Conservation (phyloP, 2,797 vertebrate genomes). For the Eremophila alpestris region DNA sequence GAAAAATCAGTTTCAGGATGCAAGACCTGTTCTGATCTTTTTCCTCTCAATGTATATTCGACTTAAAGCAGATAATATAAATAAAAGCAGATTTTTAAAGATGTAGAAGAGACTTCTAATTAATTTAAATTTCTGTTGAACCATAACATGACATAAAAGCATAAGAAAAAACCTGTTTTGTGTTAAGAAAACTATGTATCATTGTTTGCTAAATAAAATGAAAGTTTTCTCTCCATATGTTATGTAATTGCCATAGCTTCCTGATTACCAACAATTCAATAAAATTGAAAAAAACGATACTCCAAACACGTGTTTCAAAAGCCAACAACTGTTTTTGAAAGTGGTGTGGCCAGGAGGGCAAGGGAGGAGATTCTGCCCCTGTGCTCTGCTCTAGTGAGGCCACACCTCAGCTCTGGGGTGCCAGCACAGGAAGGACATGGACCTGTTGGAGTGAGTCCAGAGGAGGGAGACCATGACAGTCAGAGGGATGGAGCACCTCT, state of each 20-base stretch:
- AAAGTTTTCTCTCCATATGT: not conserved
- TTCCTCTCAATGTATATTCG: not conserved
- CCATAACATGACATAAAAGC: not conserved
- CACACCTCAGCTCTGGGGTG: not conserved
- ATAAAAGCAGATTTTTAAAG: not conserved
- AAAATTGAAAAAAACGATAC: not conserved
- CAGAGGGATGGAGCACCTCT: not conserved
- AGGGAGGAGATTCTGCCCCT: not conserved
- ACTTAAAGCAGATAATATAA: not conserved
- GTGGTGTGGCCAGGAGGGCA: fast-evolving
- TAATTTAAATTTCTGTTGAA: not conserved
- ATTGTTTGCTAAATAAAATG: not conserved
- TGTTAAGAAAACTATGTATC: not conserved
- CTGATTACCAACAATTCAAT: not conserved
- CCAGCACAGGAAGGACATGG: not conserved
- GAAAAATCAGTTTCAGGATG: not conserved
- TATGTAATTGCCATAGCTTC: not conserved
- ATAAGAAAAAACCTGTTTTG: not conserved
- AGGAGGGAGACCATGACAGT: not conserved
- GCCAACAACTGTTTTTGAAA: not conserved
- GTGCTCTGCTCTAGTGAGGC: not conserved
- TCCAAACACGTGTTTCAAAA: not conserved
- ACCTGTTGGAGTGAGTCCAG: not conserved
- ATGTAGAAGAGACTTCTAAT: not conserved
- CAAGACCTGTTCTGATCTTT: not conserved